phyloP scores from a whole-genome alignment of 2,113 vertebrate species.

The Opisthocomus hoazin region DNA sequence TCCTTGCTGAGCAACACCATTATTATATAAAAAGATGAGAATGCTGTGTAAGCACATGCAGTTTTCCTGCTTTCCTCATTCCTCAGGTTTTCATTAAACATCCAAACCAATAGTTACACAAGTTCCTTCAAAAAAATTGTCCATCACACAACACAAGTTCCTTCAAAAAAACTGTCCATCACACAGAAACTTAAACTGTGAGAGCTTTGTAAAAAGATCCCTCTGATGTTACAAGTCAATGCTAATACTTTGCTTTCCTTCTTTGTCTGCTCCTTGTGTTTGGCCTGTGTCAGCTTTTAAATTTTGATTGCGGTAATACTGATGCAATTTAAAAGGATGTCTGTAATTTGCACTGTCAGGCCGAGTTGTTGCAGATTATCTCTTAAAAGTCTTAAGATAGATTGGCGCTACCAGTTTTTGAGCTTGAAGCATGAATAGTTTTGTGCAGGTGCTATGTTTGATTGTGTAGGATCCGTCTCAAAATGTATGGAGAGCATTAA shows the following conservation, averaged over 20 bases:
- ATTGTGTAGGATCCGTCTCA: neutral
- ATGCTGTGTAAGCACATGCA: neutral
- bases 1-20: neutral
- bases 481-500: neutral
- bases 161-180: neutral
- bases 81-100: neutral
- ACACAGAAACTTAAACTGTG: neutral
- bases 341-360: neutral
- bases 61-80: neutral
- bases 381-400: constrained; percentile 2
- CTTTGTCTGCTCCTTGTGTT: neutral
- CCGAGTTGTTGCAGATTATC: neutral
- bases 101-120: neutral
- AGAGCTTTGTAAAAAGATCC: neutral
- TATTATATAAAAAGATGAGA: neutral
- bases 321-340: neutral
- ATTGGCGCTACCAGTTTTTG: neutral
- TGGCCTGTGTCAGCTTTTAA: neutral
- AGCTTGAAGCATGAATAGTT: neutral
- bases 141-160: neutral
- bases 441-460: neutral
- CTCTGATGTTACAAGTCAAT: neutral
- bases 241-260: neutral
- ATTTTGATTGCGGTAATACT: neutral
- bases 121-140: neutral